Base-by-base conservation (phyloP, 1,140 invertebrate genomes). In the Leptopilina clavipes region DNA sequence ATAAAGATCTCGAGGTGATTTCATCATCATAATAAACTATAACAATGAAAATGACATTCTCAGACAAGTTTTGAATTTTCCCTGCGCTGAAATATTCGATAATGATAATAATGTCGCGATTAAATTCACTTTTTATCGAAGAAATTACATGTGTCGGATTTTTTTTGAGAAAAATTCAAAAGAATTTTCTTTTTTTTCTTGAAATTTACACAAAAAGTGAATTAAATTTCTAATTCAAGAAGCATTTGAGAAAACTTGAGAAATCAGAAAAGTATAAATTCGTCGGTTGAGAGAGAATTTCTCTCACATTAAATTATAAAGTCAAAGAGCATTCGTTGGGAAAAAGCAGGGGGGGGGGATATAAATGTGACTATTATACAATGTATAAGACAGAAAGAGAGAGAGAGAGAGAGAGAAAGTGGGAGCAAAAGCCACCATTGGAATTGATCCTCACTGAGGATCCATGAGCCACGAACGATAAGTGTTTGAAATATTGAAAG, bases 401-500 rank as follows among this genome's bases (percentile, higher is more conserved):
- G 71, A 44, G 73, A 31, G 40, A 45, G 44, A 25, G 45, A 43
- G 72, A 44, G 45, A 70, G 56, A 17, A 14, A 70, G 59, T 70
- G 71, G 78, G 78, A 74, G 71, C 76, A 71, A 73, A 70, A 79
- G 72, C 75, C 73, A 78, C 71, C 77, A 74, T 70, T 70, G 45
- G 71, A 79, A 79, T 73, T 70, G 31, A 25, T 77, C 72, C 48
- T 22, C 72, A 59, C 74, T 40, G 43, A 70, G 70, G 76, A 70
- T 76, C 74, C 52, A 10, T 25, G 14, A 82, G 70, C 82, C 81
- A 81, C 77, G 76, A 75, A 86, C 87, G 89, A 90, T 90, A 90
- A 88, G 89, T 89, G 86, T 88, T 89, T 90, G 89, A 90, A 90
- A 90, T 90, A 90, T 90, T 89, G 89, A 90, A 90, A 88, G 86